These are phyloP conservation scores for Telmatherina bonti DNA, from an alignment of 2,797 vertebrate genomes.

Conservation along the genomic window DNA sequence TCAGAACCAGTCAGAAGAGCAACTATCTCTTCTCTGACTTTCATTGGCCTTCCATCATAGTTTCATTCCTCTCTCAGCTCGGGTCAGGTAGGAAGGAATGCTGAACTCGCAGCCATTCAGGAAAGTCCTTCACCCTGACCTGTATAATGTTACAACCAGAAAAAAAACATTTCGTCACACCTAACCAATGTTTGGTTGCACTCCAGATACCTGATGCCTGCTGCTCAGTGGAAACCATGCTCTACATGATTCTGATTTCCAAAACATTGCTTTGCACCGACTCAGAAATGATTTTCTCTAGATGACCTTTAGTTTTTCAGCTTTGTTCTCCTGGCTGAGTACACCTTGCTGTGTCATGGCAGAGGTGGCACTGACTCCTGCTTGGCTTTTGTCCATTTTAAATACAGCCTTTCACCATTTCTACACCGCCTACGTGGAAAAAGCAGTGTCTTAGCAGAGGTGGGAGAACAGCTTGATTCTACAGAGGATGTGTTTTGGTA, in stretches of 20 bases:
- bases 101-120: too few species aligned
- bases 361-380: conserved; percentile 13
- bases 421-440: background rate
- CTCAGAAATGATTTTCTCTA: conserved; percentile 3
- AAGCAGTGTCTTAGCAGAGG: background rate
- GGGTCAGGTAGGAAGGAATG: too few species aligned
- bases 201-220: background rate
- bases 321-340: conserved; percentile 10
- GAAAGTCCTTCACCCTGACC: background rate
- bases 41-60: too few species aligned
- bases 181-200: too few species aligned
- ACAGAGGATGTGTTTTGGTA: conserved; percentile 21
- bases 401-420: conserved; percentile 24
- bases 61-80: too few species aligned
- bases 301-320: conserved; percentile 10
- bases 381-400: conserved; percentile 3
- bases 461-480: conserved; percentile 7
- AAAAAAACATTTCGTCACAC: too few species aligned
- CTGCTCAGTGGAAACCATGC: background rate
- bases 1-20: too few species aligned
- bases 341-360: background rate
- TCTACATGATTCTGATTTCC: background rate
- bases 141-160: too few species aligned
- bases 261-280: background rate
- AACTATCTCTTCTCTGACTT: too few species aligned